These are phyloP conservation scores for Halichoeres trimaculatus DNA, from an alignment of 2,113 vertebrate genomes.

Conservation along the genomic window DNA sequence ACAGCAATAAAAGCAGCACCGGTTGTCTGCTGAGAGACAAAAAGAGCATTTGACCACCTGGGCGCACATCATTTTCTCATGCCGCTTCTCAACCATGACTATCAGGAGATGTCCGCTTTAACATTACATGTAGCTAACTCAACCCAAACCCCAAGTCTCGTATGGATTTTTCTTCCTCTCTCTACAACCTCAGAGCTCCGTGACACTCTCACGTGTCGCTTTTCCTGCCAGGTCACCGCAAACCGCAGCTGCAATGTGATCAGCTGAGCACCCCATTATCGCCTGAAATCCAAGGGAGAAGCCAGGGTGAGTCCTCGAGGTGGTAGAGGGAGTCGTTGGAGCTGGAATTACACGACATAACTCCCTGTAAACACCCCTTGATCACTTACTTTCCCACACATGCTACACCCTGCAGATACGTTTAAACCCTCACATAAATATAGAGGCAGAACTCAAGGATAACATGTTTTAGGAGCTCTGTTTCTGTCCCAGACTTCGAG, in stretches of 20 bases:
- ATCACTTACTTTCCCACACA: constrained; percentile 23
- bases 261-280: constrained; percentile 42
- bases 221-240: constrained; percentile 28
- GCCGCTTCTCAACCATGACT: constrained; percentile 69
- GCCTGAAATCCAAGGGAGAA: constrained; percentile 30
- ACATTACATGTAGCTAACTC: constrained; percentile 62
- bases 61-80: constrained; percentile 74
- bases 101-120: constrained; percentile 62
- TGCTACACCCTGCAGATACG: constrained; percentile 68
- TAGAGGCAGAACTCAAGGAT: constrained; percentile 67
- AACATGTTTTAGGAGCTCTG: neutral
- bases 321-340: constrained; percentile 12
- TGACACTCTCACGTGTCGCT: constrained; percentile 49
- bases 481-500: neutral
- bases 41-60: constrained; percentile 80
- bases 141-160: constrained; percentile 36
- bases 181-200: constrained; percentile 38
- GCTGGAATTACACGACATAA: constrained; percentile 35
- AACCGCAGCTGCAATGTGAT: constrained; percentile 40
- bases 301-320: constrained; percentile 29
- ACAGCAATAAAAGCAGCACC: constrained; percentile 76
- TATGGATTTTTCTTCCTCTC: neutral
- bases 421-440: constrained; percentile 60
- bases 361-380: constrained; percentile 54
- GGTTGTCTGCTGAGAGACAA: constrained; percentile 76